phyloP scores from a whole-genome alignment of 2,888 invertebrate species.

The Rhimphoctona megacephalus region DNA sequence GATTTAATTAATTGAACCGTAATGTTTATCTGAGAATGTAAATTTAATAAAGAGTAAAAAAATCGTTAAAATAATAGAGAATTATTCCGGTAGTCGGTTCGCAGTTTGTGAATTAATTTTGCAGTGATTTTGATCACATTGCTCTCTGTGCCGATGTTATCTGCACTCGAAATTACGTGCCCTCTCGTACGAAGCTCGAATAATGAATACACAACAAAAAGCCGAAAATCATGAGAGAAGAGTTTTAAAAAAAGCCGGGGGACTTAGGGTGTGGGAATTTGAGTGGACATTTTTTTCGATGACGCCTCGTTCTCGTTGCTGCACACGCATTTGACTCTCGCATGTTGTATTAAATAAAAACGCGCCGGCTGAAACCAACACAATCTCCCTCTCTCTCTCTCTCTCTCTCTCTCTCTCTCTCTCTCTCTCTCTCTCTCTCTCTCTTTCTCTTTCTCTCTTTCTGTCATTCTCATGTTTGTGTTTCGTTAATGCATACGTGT shows the following conservation, averaged over 20 bases:
- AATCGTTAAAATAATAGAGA: neutral
- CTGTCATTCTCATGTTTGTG: conserved; percentile 14
- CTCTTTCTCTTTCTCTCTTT: conserved; percentile 8
- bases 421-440: conserved; percentile 18
- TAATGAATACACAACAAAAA: conserved; percentile 36
- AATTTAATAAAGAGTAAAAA: neutral
- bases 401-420: conserved; percentile 35
- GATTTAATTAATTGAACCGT: neutral
- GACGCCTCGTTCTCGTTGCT: conserved; percentile 57
- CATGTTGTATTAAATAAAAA: conserved; percentile 44
- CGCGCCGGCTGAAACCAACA: conserved; percentile 48
- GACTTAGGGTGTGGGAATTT: conserved; percentile 10
- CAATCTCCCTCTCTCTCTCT: conserved; percentile 16
- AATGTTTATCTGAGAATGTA: neutral
- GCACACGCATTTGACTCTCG: conserved; percentile 57
- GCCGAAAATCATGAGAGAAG: conserved; percentile 7
- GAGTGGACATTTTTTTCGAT: conserved; percentile 63
- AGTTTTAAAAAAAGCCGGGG: conserved; percentile 17
- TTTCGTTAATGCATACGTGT: conserved; percentile 64
- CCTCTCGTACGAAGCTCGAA: conserved; percentile 53
- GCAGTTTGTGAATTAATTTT: conserved; percentile 45
- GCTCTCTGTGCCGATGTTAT: conserved; percentile 31
- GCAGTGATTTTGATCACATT: conserved; percentile 25
- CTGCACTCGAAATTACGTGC: conserved; percentile 50
- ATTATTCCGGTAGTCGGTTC: neutral